phyloP scores from a whole-genome alignment of 2,888 invertebrate genomes.

The Erannis defoliaria region DNA sequence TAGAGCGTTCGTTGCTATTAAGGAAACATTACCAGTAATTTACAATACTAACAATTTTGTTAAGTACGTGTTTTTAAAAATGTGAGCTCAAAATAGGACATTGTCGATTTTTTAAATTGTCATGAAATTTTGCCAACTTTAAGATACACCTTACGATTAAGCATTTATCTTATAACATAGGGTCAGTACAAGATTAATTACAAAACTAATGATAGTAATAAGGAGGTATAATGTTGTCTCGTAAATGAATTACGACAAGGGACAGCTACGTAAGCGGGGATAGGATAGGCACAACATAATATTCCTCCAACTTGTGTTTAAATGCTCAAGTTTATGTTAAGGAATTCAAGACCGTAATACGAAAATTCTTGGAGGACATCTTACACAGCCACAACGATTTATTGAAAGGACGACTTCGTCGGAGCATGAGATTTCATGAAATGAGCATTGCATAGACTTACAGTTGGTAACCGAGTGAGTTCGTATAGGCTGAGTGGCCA shows the following conservation, averaged over 20 bases:
- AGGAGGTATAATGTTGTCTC: slow-evolving; percentile 7
- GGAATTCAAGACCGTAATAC: slow-evolving; percentile 45
- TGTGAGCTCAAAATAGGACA: neutral
- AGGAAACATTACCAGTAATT: neutral
- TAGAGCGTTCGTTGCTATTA: neutral
- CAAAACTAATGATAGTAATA: slow-evolving; percentile 4
- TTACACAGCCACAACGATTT: slow-evolving; percentile 41
- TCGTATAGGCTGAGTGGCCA: too few relatives aligned
- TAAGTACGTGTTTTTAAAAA: neutral
- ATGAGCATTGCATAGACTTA: neutral
- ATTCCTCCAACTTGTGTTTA: slow-evolving; percentile 25
- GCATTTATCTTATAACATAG: neutral
- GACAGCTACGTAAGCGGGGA: slow-evolving; percentile 8
- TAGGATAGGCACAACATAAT: slow-evolving; percentile 21
- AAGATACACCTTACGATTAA: too few relatives aligned
- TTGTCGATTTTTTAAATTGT: too few relatives aligned
- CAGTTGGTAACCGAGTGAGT: neutral
- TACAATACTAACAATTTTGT: too few relatives aligned
- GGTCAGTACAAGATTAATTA: slow-evolving; percentile 5
- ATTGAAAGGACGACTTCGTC: slow-evolving; percentile 13
- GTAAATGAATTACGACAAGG: slow-evolving; percentile 18
- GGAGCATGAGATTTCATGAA: neutral
- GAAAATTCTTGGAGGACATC: slow-evolving; percentile 44
- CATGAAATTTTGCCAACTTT: too few relatives aligned
- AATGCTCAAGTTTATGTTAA: slow-evolving; percentile 36